Percentiles rank a stretch among this genome's conserved stretches.
Evolutionary conservation across 2,888 invertebrate genomes (phyloP).

Genomic region (Cenopis cana): DNA sequence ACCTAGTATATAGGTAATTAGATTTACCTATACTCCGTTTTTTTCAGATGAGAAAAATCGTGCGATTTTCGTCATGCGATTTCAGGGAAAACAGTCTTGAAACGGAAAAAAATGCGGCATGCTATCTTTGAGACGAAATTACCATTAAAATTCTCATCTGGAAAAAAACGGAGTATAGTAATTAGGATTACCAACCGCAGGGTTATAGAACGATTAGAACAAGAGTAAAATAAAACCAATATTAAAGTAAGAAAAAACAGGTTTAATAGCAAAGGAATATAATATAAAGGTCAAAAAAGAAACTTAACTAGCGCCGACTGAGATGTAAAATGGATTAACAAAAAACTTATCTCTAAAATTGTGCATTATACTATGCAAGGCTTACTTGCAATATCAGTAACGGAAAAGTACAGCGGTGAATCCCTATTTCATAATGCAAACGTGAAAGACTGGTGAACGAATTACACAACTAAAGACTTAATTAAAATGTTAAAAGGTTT

Average conservation of each 20-base stretch:
- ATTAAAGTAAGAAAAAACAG: slow-evolving; percentile 35
- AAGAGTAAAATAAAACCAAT: slow-evolving; percentile 4
- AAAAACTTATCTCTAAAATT: slow-evolving; percentile 42
- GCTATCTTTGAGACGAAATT: too few relatives aligned
- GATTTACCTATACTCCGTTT: too few relatives aligned
- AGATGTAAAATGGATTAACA: slow-evolving; percentile 37
- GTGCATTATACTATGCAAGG: slow-evolving; percentile 26
- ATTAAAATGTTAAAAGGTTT: slow-evolving; percentile 43
- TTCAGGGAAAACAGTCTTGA: too few relatives aligned
- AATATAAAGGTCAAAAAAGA: slow-evolving; percentile 34
- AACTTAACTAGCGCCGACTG: slow-evolving; percentile 40
- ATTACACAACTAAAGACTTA: slow-evolving; percentile 38
- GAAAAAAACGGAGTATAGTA: too few relatives aligned
- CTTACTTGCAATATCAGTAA: slow-evolving; percentile 23
- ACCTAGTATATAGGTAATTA: too few relatives aligned
- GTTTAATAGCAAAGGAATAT: slow-evolving; percentile 32
- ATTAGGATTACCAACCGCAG: too few relatives aligned
- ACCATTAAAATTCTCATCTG: too few relatives aligned
- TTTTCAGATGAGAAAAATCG: too few relatives aligned
- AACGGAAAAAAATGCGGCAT: too few relatives aligned
- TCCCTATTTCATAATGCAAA: slow-evolving; percentile 31
- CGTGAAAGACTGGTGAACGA: slow-evolving; percentile 40
- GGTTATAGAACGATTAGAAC: too few relatives aligned
- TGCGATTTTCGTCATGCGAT: too few relatives aligned
- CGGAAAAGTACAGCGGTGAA: slow-evolving; percentile 42